These are phyloP conservation scores for Eidolon dupreanum DNA, from an alignment of 2,797 vertebrate genomes.

Conservation along the genomic window DNA sequence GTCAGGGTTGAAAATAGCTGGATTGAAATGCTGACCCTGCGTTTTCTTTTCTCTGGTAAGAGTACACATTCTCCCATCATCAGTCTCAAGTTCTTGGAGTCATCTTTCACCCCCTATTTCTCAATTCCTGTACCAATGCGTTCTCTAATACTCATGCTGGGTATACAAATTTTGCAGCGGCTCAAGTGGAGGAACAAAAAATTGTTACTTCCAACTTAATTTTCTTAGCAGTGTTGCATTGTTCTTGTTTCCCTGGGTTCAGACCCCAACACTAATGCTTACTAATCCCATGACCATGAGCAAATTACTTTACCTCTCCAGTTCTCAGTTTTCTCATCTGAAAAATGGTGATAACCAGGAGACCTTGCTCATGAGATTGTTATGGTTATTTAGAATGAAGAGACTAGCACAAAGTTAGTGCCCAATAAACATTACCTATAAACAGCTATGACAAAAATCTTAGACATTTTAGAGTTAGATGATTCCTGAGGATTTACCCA, in stretches of 20 bases:
- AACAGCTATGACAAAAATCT: neutral
- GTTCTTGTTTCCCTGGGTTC: neutral
- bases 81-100: neutral
- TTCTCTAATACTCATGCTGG: neutral
- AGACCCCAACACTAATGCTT: neutral
- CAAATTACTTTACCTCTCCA: neutral
- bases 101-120: neutral
- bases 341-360: neutral
- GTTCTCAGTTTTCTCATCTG: neutral
- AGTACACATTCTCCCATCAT: neutral
- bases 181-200: neutral
- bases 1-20: neutral
- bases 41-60: neutral
- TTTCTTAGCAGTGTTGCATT: neutral
- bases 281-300: neutral
- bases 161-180: neutral
- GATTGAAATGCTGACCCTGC: too few relatives aligned
- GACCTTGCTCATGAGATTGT: neutral
- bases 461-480: neutral
- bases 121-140: neutral
- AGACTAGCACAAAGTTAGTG: too few relatives aligned
- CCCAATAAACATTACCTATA: neutral
- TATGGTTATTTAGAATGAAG: neutral
- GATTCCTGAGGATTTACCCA: neutral
- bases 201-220: neutral